Conservation (phyloP, 1,140 invertebrate genomes). For the Cephus cinctus region DNA sequence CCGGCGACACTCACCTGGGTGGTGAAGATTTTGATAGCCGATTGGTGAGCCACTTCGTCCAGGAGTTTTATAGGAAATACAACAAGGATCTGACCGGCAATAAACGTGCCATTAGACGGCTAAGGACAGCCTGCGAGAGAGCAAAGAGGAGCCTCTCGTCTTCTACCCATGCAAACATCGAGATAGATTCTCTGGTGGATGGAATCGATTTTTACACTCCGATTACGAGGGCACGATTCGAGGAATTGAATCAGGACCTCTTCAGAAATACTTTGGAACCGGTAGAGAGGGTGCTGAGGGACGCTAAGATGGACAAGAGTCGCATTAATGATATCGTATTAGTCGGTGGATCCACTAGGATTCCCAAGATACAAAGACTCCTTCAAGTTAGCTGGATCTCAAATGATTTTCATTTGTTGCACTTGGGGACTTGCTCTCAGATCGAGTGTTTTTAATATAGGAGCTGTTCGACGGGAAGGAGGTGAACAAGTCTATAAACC, state of each 20-base stretch:
- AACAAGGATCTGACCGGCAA: conserved; percentile 64
- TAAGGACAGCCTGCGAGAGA: conserved; percentile 74
- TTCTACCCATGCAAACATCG: conserved; percentile 67
- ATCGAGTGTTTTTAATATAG: conserved; percentile 40
- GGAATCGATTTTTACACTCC: conserved; percentile 70
- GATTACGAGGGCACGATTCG: conserved; percentile 67
- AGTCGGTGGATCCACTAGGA: conserved; percentile 59
- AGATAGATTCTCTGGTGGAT: conserved; percentile 73
- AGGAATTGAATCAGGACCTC: conserved; percentile 67
- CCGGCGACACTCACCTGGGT: conserved; percentile 72
- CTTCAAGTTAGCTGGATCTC: conserved; percentile 24
- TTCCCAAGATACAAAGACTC: conserved; percentile 59
- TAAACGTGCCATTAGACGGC: conserved; percentile 65
- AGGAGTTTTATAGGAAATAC: conserved; percentile 69
- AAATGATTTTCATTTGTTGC: conserved; percentile 13
- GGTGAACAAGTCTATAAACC: conserved; percentile 66
- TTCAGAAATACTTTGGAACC: conserved; percentile 61
- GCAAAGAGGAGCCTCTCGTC: conserved; percentile 75
- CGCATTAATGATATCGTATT: conserved; percentile 56
- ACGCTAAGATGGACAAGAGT: conserved; percentile 67
- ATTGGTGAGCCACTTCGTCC: conserved; percentile 64
- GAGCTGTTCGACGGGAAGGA: conserved; percentile 67
- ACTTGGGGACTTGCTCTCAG: conserved; percentile 36
- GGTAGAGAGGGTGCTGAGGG: conserved; percentile 64
- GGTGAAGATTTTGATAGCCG: conserved; percentile 76